Percentiles rank a stretch among this genome's conserved stretches.
Conservation (phyloP, 2,797 vertebrate species). For the Danio aesculapii region DNA sequence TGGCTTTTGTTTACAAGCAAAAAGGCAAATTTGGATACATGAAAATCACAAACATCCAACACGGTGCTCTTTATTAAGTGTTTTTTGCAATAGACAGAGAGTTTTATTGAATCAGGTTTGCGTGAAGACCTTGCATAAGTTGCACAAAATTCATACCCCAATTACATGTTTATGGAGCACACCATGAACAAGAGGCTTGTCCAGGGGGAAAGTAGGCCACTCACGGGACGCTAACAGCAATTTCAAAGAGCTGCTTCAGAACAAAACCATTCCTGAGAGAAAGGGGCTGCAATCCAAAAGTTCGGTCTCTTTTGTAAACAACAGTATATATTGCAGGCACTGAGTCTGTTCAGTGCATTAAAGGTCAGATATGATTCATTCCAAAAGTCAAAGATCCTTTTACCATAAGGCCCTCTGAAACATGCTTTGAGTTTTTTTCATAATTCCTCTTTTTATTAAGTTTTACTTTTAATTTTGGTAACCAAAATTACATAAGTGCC, state of each 20-base stretch:
- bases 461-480: too few relatives aligned
- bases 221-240: conserved; percentile 3
- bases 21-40: background rate
- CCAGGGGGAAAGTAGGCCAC: conserved; percentile 18
- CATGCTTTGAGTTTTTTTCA: too few relatives aligned
- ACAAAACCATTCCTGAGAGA: conserved; percentile 42
- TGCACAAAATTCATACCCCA: background rate
- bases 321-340: conserved; percentile 25
- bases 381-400: too few relatives aligned
- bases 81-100: background rate
- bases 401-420: too few relatives aligned
- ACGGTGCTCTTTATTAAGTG: background rate
- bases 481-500: too few relatives aligned
- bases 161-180: conserved; percentile 16
- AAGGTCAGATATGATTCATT: conserved; percentile 34
- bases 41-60: background rate
- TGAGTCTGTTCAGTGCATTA: conserved; percentile 3
- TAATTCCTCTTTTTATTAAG: too few relatives aligned
- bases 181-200: conserved; percentile 13
- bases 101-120: background rate
- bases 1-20: background rate
- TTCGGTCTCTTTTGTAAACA: conserved; percentile 32
- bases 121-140: background rate
- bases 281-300: conserved; percentile 23
- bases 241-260: conserved; percentile 13